Evolutionary conservation across 2,888 invertebrate species (phyloP).

Genomic region (Ormyrus rosae): DNA sequence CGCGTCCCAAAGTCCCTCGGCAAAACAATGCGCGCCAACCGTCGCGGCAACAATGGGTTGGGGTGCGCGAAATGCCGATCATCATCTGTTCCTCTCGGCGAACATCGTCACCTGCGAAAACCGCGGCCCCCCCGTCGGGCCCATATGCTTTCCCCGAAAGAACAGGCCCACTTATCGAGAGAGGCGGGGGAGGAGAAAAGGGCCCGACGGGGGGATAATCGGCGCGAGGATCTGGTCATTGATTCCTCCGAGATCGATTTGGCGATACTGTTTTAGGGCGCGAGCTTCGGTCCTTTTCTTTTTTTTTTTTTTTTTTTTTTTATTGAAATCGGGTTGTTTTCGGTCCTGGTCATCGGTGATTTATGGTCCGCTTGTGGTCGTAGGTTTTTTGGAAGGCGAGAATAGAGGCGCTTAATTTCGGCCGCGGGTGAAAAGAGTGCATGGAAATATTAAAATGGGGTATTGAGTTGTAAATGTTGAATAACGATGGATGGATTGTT

Average conservation of each 20-base stretch:
- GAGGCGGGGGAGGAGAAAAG: conserved; percentile 6
- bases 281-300: background rate
- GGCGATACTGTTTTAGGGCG: conserved; percentile 45
- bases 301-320: background rate
- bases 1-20: background rate
- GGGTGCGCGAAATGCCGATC: conserved; percentile 58
- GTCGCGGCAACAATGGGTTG: conserved; percentile 27
- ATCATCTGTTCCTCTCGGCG: conserved; percentile 48
- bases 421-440: background rate
- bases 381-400: conserved; percentile 15
- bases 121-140: conserved; percentile 31
- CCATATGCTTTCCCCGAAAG: conserved; percentile 3
- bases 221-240: conserved; percentile 18
- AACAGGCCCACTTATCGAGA: background rate
- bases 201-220: conserved; percentile 29
- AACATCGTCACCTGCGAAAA: conserved; percentile 33
- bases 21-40: conserved; percentile 48
- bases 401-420: conserved; percentile 28
- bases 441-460: conserved; percentile 9
- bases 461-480: conserved; percentile 24
- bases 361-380: conserved; percentile 39
- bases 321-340: conserved; percentile 19
- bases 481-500: background rate
- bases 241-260: conserved; percentile 51
- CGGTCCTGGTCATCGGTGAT: conserved; percentile 11